Percentiles rank a stretch among this genome's conserved stretches.
Conservation (phyloP, 2,113 vertebrate species). For the Cnemophilus loriae region DNA sequence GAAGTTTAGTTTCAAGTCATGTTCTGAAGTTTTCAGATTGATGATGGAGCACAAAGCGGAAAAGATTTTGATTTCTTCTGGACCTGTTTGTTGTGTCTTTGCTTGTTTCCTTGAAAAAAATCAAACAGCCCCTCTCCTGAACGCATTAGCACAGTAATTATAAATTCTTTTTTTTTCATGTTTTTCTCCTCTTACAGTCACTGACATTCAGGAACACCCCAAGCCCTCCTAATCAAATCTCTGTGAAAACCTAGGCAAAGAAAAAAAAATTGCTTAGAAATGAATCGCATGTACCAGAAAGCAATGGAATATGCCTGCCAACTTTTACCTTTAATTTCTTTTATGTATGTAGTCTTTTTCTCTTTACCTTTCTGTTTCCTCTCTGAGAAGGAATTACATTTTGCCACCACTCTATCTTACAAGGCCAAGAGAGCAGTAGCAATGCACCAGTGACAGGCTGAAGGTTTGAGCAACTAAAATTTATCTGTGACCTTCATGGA, state of each 20-base stretch:
- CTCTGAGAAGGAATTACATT: neutral
- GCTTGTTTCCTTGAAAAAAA: neutral
- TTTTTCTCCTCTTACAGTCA: neutral
- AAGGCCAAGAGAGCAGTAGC: neutral
- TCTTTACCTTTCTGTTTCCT: neutral
- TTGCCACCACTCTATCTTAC: neutral
- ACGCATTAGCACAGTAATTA: neutral
- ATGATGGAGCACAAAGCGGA: neutral
- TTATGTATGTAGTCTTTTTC: neutral
- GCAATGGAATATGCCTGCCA: neutral
- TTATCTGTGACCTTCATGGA: neutral
- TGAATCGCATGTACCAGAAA: neutral
- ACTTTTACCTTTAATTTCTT: neutral
- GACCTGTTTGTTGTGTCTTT: neutral
- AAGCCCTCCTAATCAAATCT: neutral
- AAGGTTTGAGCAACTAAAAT: neutral
- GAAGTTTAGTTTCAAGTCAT: neutral
- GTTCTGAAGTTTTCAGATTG: neutral
- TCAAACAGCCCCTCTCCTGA: accelerated
- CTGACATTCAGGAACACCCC: neutral
- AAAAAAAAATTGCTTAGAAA: neutral
- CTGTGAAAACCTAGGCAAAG: neutral
- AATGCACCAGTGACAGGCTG: neutral
- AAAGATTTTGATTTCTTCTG: neutral
- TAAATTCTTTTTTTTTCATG: neutral